These are phyloP conservation scores for Eulacestoma nigropectus DNA, from an alignment of 2,113 vertebrate genomes.

Conservation along the genomic window DNA sequence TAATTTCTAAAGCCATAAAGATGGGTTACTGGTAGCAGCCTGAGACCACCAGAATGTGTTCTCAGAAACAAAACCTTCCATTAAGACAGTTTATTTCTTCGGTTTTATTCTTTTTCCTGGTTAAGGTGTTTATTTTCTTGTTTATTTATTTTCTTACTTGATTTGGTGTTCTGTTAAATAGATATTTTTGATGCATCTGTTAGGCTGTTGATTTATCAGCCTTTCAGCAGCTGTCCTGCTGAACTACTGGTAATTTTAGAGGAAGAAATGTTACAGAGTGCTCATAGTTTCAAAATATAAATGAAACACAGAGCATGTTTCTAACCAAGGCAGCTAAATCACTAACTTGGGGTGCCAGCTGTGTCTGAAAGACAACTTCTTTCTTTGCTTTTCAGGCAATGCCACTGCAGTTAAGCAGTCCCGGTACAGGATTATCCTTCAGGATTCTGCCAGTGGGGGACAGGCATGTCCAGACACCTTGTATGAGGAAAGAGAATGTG, in stretches of 20 bases:
- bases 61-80: not conserved
- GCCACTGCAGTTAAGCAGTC: slow-evolving; percentile 80
- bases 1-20: not conserved
- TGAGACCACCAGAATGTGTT: not conserved
- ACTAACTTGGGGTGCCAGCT: not conserved
- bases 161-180: not conserved
- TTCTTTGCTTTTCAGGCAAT: slow-evolving; percentile 76
- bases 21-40: not conserved
- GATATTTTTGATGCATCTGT: not conserved
- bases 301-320: not conserved
- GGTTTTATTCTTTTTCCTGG: not conserved
- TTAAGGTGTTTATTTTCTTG: not conserved
- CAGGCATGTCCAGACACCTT: slow-evolving; percentile 92
- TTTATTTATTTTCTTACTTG: not conserved
- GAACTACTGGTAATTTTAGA: not conserved
- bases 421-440: slow-evolving; percentile 85
- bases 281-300: not conserved
- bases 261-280: not conserved
- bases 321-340: not conserved
- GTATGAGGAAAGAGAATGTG: slow-evolving; percentile 94
- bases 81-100: not conserved
- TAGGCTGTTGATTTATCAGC: not conserved
- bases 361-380: not conserved
- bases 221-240: not conserved
- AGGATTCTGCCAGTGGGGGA: slow-evolving; percentile 82